Evolutionary conservation across 2,113 vertebrate species (phyloP), one percentile per base, ranked within the genome.

Genomic region (Fregata magnificens): DNA sequence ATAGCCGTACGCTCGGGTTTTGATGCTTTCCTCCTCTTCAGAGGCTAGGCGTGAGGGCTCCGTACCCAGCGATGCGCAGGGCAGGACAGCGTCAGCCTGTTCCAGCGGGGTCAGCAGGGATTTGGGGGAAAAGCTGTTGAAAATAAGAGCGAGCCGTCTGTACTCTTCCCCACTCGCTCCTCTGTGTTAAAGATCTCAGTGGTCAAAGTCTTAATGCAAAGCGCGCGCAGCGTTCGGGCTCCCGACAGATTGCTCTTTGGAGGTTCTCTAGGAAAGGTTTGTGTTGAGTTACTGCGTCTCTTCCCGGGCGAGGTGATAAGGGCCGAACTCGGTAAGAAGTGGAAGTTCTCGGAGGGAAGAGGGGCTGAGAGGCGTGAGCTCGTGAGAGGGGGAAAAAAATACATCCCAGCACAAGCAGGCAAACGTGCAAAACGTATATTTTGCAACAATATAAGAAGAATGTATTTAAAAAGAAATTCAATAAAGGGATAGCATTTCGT

Each of bases 1-100:
- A 1, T 10, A 15, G 8, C 65, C 36, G 1, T 1, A 3, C 1
- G 24, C 24, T n/a, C 9, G 66, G 8, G 6, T n/a, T 28, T n/a
- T 5, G 66, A 4, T 4, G 22, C 5, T 10, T 28, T 24, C 21
- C 42, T 25, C 65, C 44, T n/a, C 11, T 17, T 12, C 1, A 4
- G 63, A 16, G 63, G 14, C 29, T 3, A 3, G 40, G 40, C 7
- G 1, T 7, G 40, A 21, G 28, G 19, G 10, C 7, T 42, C 12
- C 42, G 29, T 10, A 3, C 52, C 53, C 15, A 4, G 34, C 8
- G 9, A 5, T 9, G 66, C 66, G n/a, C 34, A 5, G 63, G 63
- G 15, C 63, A 5, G 63, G 63, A 11, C 63, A 2, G 42, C 2
- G 42, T 16, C 63, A 7, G 20, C 63, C 40, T 6, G 6, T 32